Evolutionary conservation across 2,888 invertebrate genomes (phyloP).

Genomic region (Polymixis flavicincta): DNA sequence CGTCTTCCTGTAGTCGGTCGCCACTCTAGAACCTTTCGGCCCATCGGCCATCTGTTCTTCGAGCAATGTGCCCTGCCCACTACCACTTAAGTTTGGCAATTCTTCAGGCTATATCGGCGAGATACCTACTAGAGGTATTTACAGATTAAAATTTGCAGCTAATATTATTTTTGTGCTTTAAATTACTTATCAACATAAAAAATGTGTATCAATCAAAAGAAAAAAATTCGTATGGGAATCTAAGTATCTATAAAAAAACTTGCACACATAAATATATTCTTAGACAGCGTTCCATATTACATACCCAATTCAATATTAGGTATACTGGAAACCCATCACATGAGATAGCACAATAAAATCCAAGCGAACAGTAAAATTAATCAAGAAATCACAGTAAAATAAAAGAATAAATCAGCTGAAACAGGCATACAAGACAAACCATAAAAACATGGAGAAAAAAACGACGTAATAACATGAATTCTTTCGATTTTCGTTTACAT

Average conservation of each 20-base stretch:
- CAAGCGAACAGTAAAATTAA: slow-evolving; percentile 56
- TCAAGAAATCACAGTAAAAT: slow-evolving; percentile 62
- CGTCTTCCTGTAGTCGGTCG: too few species aligned
- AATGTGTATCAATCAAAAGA: slow-evolving; percentile 7
- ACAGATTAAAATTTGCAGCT: background rate
- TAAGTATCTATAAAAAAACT: slow-evolving; percentile 21
- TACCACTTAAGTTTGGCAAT: too few species aligned
- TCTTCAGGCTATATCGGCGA: too few species aligned
- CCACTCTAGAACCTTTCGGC: too few species aligned
- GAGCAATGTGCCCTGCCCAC: too few species aligned
- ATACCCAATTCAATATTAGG: slow-evolving; percentile 32
- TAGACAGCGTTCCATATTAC: slow-evolving; percentile 20
- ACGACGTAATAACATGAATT: slow-evolving; percentile 59
- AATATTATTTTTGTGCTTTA: background rate
- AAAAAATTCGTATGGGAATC: background rate
- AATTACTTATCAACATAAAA: background rate
- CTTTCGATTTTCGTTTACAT: slow-evolving; percentile 65
- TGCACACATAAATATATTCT: background rate
- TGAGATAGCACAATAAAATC: slow-evolving; percentile 50
- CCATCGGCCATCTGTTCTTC: too few species aligned
- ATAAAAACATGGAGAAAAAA: slow-evolving; percentile 61
- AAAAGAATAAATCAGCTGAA: slow-evolving; percentile 59
- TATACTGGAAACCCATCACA: slow-evolving; percentile 34
- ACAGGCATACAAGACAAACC: slow-evolving; percentile 53
- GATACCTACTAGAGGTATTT: background rate